Evolutionary conservation across 2,113 vertebrate species (phyloP).

Genomic region (Cynoglossus semilaevis): DNA sequence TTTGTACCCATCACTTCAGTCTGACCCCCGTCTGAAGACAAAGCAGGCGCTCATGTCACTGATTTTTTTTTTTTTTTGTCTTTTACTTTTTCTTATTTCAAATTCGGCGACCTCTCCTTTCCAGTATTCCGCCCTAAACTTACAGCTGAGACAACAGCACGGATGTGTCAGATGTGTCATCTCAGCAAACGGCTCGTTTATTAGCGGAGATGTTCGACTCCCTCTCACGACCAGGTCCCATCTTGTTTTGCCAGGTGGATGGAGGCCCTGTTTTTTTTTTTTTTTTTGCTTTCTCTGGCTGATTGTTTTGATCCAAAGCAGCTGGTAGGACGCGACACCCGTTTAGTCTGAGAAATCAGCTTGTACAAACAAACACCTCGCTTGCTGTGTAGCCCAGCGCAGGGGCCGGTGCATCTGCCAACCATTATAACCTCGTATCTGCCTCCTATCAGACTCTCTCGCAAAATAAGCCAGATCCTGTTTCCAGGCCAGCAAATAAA

Average conservation of each 20-base stretch:
- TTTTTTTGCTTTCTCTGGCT: constrained; percentile 49
- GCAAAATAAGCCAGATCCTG: constrained; percentile 75
- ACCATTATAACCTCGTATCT: constrained; percentile 83
- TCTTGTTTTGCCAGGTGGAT: constrained; percentile 94
- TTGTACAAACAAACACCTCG: constrained; percentile 91
- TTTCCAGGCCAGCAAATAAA: constrained; percentile 90
- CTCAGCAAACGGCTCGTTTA: constrained; percentile 75
- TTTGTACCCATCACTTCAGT: constrained; percentile 57
- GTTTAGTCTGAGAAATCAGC: constrained; percentile 88
- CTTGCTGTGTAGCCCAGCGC: constrained; percentile 43
- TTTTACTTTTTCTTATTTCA: constrained; percentile 17
- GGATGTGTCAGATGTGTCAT: constrained; percentile 67
- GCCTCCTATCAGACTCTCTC: constrained; percentile 49
- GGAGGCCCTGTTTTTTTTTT: constrained; percentile 8
- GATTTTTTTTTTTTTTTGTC: constrained; percentile 17
- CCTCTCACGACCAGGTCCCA: constrained; percentile 72
- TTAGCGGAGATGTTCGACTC: constrained; percentile 72
- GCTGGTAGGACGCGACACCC: constrained; percentile 83
- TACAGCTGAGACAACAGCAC: constrained; percentile 51
- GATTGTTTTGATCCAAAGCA: constrained; percentile 87
- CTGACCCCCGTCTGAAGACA: constrained; percentile 58
- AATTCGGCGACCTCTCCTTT: neutral
- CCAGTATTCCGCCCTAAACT: constrained; percentile 28
- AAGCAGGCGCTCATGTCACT: constrained; percentile 30
- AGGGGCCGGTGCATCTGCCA: constrained; percentile 85